phyloP scores from a whole-genome alignment of 2,797 vertebrate genomes.

The Danio jaintianensis region DNA sequence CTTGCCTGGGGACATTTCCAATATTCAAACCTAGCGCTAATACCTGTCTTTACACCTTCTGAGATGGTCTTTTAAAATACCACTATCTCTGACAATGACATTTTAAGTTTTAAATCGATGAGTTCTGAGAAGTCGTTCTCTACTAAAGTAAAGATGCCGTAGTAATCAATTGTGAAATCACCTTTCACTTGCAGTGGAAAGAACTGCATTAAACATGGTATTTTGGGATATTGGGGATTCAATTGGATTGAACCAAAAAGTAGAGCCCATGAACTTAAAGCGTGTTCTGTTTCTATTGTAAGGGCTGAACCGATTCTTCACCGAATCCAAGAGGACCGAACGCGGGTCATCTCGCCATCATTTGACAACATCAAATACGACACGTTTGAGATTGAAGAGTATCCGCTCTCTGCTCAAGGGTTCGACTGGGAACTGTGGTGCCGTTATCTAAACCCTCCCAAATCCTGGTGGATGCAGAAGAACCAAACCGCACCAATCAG shows the following conservation, averaged over 20 bases:
- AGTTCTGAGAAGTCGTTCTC: not conserved
- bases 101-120: conserved; percentile 25
- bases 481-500: conserved; percentile 95
- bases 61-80: conserved; percentile 21
- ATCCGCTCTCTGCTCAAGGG: conserved; percentile 92
- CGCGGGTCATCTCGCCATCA: conserved; percentile 91
- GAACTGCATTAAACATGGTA: conserved; percentile 1
- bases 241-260: not conserved
- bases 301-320: conserved; percentile 95
- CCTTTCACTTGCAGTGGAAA: not conserved
- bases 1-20: not conserved
- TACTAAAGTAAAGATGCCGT: not conserved
- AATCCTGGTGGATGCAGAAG: conserved; percentile 93
- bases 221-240: not conserved
- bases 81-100: conserved; percentile 5
- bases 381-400: conserved; percentile 95
- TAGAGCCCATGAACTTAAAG: not conserved
- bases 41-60: conserved; percentile 6
- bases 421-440: conserved; percentile 99
- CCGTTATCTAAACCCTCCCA: conserved; percentile 93
- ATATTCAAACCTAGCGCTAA: not conserved
- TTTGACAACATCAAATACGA: conserved; percentile 98
- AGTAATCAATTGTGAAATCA: conserved; percentile 22
- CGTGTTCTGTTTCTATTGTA: conserved; percentile 10
- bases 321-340: conserved; percentile 92